Evolutionary conservation across 2,797 vertebrate genomes (phyloP).

Genomic region (Micropoecilia bifurca): DNA sequence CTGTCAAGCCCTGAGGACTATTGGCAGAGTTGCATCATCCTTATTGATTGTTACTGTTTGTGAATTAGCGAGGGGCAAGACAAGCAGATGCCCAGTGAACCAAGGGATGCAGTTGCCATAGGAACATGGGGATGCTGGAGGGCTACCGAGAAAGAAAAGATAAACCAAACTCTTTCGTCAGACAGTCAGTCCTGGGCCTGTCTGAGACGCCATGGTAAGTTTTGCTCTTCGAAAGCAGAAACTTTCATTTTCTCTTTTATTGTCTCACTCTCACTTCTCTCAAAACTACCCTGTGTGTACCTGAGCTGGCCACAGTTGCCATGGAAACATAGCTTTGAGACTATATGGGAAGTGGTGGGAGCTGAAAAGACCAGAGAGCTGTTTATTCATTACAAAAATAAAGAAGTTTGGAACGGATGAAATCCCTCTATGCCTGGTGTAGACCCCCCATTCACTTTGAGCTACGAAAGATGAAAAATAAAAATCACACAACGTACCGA

Average conservation of each 20-base stretch:
- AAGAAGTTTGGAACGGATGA: slow-evolving; percentile 58
- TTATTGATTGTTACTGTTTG: slow-evolving; percentile 51
- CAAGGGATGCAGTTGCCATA: slow-evolving; percentile 61
- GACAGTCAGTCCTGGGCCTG: slow-evolving; percentile 26
- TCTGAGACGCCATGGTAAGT: slow-evolving; percentile 26
- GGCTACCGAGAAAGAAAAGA: slow-evolving; percentile 1
- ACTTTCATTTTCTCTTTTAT: slow-evolving; percentile 10
- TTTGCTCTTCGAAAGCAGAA: slow-evolving; percentile 38
- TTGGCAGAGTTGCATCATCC: slow-evolving; percentile 45
- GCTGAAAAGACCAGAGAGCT: slow-evolving; percentile 51
- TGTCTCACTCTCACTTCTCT: slow-evolving; percentile 25
- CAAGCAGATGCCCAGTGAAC: slow-evolving; percentile 31
- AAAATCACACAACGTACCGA: slow-evolving; percentile 38
- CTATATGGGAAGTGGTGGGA: slow-evolving; percentile 53
- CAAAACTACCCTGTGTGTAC: slow-evolving; percentile 41
- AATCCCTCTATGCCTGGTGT: slow-evolving; percentile 49
- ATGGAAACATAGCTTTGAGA: slow-evolving; percentile 60
- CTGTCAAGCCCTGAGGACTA: slow-evolving; percentile 22
- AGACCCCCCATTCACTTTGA: slow-evolving; percentile 47
- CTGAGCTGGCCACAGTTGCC: slow-evolving; percentile 57
- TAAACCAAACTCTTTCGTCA: slow-evolving; percentile 35
- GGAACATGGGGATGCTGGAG: slow-evolving; percentile 35
- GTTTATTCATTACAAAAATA: slow-evolving; percentile 60
- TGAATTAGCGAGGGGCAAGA: slow-evolving; percentile 50
- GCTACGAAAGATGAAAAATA: slow-evolving; percentile 33